Evolutionary conservation across 92 coral and sea anemone species (phyloP), one percentile per base, ranked within the genome.

Genomic region (Muricea muricata): DNA sequence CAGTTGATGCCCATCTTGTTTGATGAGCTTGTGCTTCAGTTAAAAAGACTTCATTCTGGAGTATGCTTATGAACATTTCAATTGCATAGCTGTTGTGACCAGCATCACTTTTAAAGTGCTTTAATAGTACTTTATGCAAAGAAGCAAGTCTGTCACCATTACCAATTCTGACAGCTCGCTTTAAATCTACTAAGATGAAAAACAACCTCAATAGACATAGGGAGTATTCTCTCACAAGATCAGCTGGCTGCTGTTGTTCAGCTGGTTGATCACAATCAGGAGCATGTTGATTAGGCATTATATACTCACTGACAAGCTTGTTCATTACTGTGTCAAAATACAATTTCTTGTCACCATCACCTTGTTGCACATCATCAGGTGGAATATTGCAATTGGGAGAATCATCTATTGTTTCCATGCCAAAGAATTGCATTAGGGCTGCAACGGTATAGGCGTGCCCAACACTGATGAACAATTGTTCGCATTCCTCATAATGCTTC

Each of bases 41-140:
- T 0, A 84, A 18, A 20, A 82, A 69, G 9, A 82, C 86, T 0
- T n/a, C 17, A 47, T 67, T 63, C 47, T 82, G 86, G 7, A 82
- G 13, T 11, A 72, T 55, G 69, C 81, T 84, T 33, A 73, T 58
- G n/a, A n/a, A n/a, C n/a, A 84, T 84, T 20, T 84, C 87, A n/a
- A 84, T n/a, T n/a, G n/a, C n/a, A n/a, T n/a, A n/a, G n/a, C n/a
- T n/a, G n/a, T 84, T 11, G 81, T 52, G 73, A 35, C 81, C 81
- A 15, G 81, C 26, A 20, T 35, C 26, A n/a, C 72, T 20, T 55
- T 84, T 73, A 18, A 82, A 82, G 26, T 82, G 57, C 18, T 24
- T 18, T 13, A 82, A 29, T 8, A 82, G 39, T 25, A 18, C 18
- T 56, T 84, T 84, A 17, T 69, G 82, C 18, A 84, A 31, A 0